These are phyloP conservation scores for Phaetusa simplex DNA, from an alignment of 2,113 vertebrate genomes.

Conservation along the genomic window DNA sequence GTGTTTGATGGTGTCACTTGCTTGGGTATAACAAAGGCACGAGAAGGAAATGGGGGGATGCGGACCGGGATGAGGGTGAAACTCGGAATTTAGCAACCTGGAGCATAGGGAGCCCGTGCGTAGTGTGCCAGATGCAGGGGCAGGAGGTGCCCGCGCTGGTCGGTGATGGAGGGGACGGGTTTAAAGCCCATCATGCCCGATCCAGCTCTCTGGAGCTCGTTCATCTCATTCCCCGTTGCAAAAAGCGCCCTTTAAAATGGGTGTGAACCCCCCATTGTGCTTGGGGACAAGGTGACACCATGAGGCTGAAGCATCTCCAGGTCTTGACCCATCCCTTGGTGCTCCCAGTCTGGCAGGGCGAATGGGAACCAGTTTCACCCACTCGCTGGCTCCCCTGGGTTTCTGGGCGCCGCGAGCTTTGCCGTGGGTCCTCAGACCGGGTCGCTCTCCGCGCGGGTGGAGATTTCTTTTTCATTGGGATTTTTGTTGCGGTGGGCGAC, in stretches of 20 bases:
- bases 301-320: neutral
- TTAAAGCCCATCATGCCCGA: neutral
- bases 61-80: neutral
- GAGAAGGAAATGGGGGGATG: neutral
- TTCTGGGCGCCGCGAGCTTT: neutral
- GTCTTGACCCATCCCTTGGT: neutral
- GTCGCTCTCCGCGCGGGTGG: accelerated
- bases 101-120: accelerated
- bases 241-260: accelerated
- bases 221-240: neutral
- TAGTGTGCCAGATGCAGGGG: accelerated
- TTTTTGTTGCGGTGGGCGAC: neutral
- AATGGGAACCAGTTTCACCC: neutral
- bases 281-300: accelerated
- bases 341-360: neutral
- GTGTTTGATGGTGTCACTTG: neutral
- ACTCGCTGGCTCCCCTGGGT: accelerated
- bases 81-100: neutral
- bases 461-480: neutral
- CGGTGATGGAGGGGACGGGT: accelerated
- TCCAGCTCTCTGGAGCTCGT: neutral
- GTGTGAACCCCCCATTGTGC: accelerated
- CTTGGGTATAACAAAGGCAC: slow-evolving; percentile 9
- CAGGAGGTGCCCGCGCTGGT: neutral
- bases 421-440: accelerated